Base-by-base conservation (phyloP, 2,113 vertebrate species). In the Macaca mulatta region DNA sequence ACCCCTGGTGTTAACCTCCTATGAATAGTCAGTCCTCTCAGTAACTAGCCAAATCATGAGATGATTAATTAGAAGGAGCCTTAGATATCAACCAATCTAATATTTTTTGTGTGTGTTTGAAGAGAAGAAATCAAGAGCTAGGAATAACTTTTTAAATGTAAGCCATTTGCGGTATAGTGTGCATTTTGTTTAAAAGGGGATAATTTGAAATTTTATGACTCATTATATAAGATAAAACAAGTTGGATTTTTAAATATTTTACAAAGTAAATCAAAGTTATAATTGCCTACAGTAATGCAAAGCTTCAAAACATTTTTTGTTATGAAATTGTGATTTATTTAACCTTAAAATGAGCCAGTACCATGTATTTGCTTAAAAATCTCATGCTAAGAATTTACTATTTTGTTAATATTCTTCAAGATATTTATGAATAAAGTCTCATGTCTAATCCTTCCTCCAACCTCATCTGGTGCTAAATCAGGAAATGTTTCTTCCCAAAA, bases 371-470 rank as follows among this genome's bases (percentile, higher is more conserved):
- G 17, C 84, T 81, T 27, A 79, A 89, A 92, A 77, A 55, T 45
- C 45, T 77, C 57, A 93, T 18, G 6, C 25, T 27, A 81, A 50
- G 27, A 84, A 83, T 94, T 74, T 48, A 30, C 18, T 89, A 40
- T 59, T 77, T 95, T 75, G 13, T 48, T 83, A 38, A 84, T 92
- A 61, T 78, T 92, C 59, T 83, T 83, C 23, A 94, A 96, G 38
- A 45, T 91, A 75, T 79, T 89, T 97, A n/a, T 86, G 38, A 96
- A 93, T 88, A 77, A 84, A 94, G 23, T 79, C 35, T 97, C 9
- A 79, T 69, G 85, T 89, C 61, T 12, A 18, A 70, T 2, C 32
- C 32, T 38, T 55, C 61, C 8, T 94, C 45, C 40, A 43, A 57
- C 3, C 50, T 30, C 8, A 74, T 91, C 79, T 93, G 40, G 52